A percentile compares a stretch with the other conserved stretches of the same genome.
Evolutionary conservation across 2,888 invertebrate species (phyloP).

Genomic region (Lochmaea capreae): DNA sequence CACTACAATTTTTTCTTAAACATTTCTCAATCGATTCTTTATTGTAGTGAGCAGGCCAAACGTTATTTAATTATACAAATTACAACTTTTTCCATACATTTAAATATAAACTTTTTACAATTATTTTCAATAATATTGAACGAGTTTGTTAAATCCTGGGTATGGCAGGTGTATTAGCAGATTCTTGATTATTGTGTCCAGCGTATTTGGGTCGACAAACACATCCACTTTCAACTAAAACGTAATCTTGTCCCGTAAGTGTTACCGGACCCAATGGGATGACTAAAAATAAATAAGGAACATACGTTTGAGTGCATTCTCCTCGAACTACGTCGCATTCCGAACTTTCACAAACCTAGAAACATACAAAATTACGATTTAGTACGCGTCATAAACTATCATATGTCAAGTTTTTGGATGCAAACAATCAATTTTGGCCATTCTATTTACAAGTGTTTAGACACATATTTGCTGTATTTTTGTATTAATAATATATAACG

Average conservation of each 20-base stretch:
- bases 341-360: slow-evolving; percentile 75
- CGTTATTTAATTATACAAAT: too few relatives aligned
- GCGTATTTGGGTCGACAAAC: slow-evolving; percentile 77
- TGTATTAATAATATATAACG: too few relatives aligned
- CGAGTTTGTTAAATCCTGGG: slow-evolving; percentile 58
- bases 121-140: neutral
- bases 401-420: too few relatives aligned
- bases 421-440: too few relatives aligned
- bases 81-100: neutral
- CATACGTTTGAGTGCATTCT: slow-evolving; percentile 91
- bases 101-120: slow-evolving; percentile 15
- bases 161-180: slow-evolving; percentile 62
- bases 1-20: slow-evolving; percentile 14
- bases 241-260: slow-evolving; percentile 92
- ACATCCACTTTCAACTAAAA: slow-evolving; percentile 95
- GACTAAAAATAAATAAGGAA: slow-evolving; percentile 91
- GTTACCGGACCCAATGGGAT: slow-evolving; percentile 92
- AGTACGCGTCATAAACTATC: too few relatives aligned
- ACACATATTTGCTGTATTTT: too few relatives aligned
- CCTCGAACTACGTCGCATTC: slow-evolving; percentile 91
- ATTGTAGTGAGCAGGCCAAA: slow-evolving; percentile 18
- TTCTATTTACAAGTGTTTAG: too few relatives aligned
- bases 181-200: slow-evolving; percentile 59
- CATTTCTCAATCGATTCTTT: neutral
- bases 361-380: slow-evolving; percentile 52